Evolutionary conservation across 2,888 invertebrate genomes (phyloP).

Genomic region (Ennomos erosarius): DNA sequence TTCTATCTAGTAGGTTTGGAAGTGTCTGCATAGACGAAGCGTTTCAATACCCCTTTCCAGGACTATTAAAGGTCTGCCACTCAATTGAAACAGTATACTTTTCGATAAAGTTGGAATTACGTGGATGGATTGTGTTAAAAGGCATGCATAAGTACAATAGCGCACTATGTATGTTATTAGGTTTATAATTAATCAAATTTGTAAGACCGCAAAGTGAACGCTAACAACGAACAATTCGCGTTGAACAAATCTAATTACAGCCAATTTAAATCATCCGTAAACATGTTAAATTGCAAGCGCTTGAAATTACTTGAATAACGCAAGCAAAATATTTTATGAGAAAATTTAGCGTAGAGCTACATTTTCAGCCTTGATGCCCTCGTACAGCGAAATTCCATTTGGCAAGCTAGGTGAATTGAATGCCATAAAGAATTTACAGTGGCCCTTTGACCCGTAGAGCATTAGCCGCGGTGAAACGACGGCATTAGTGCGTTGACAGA

Average conservation of each 20-base stretch:
- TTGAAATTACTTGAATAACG: slow-evolving; percentile 6
- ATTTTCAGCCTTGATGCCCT: slow-evolving; percentile 45
- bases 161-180: not conserved
- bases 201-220: too few relatives aligned
- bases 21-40: slow-evolving; percentile 39
- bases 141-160: not conserved
- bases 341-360: slow-evolving; percentile 33
- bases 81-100: slow-evolving; percentile 18
- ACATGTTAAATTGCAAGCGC: slow-evolving; percentile 3
- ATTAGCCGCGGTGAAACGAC: slow-evolving; percentile 50
- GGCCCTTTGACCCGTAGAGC: slow-evolving; percentile 49
- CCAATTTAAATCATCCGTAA: slow-evolving; percentile 6
- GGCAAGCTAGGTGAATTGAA: slow-evolving; percentile 53
- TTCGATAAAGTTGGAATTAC: not conserved
- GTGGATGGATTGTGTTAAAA: too few relatives aligned
- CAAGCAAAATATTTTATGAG: slow-evolving; percentile 33
- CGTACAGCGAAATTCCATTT: slow-evolving; percentile 68
- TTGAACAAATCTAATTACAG: not conserved
- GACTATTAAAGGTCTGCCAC: slow-evolving; percentile 13
- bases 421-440: slow-evolving; percentile 57
- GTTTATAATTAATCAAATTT: too few relatives aligned
- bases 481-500: slow-evolving; percentile 53
- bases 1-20: slow-evolving; percentile 49
- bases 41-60: slow-evolving; percentile 20
- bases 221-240: not conserved